Base-by-base conservation (phyloP, 2,888 invertebrate genomes). In the Mesoligia furuncula region DNA sequence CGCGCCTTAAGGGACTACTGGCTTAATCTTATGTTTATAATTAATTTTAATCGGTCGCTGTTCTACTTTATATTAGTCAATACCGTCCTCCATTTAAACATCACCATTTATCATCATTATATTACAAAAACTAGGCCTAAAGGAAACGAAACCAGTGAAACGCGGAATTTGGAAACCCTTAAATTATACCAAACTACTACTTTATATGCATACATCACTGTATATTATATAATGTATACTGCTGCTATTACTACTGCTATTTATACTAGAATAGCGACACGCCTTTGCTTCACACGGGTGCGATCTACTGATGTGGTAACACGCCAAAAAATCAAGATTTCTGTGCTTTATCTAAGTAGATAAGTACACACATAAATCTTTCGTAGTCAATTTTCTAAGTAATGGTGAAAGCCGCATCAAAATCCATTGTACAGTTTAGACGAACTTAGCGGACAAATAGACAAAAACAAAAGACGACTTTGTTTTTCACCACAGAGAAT, bases 131-230 rank as follows among this genome's bases (percentile, higher is more conserved):
- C 64, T 15, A 39, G 39, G 65, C 72, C 71, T 65, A 75, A 78
- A 84, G 64, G 68, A 80, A 76, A 75, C 72, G 9, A 67, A 75
- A 68, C 66, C 61, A 76, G 74, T 72, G 77, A 85, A 81, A 84
- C 75, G 73, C 82, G 82, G 81, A 80, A 84, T 81, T 74, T 74
- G 73, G 78, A 79, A 84, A 87, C 66, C 57, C 27, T 67, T 17
- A 73, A 77, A 65, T 61, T 75, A 67, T 67, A 68, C 76, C 15
- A 77, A 83, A 75, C 69, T 39, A 31, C 51, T 73, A 66, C 77
- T 83, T 80, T n/a, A 75, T 86, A 80, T 77, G 20, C 71, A 80
- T 77, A 81, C 42, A 73, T 81, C 71, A 76, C 75, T 68, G 36
- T 61, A 20, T 75, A 13, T 79, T 79, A 73, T 65, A 81, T 80